Conservation (phyloP, 1,140 invertebrate species). For the Drusus annulatus region DNA sequence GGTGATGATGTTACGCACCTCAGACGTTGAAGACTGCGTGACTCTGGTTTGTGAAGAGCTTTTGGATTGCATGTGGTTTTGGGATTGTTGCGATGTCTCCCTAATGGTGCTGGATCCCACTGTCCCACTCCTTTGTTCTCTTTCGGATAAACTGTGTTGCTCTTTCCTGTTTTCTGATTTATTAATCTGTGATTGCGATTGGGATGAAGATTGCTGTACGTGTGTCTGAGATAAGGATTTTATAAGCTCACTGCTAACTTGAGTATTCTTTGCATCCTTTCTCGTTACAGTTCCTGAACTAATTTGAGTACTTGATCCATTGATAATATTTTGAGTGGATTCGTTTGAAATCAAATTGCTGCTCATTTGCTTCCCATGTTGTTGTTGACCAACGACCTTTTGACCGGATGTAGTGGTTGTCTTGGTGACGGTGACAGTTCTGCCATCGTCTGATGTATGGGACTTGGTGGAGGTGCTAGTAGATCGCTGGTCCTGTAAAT, state of each 20-base stretch:
- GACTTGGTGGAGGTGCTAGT: conserved; percentile 61
- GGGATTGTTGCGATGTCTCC: conserved; percentile 42
- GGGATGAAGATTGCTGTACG: conserved; percentile 26
- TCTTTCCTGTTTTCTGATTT: conserved; percentile 9
- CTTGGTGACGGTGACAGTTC: conserved; percentile 70
- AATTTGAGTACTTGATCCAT: conserved; percentile 44
- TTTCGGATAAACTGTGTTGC: conserved; percentile 20
- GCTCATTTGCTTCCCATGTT: conserved; percentile 44
- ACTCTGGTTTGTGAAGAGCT: conserved; percentile 48
- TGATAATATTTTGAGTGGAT: conserved; percentile 51
- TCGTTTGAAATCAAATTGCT: conserved; percentile 52
- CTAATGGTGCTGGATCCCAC: conserved; percentile 15
- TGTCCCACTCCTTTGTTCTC: conserved; percentile 20
- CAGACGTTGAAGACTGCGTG: conserved; percentile 38
- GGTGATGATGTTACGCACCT: conserved; percentile 49
- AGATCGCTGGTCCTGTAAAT: conserved; percentile 41
- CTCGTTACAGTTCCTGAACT: conserved; percentile 30
- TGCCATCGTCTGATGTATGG: conserved; percentile 71
- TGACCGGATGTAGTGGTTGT: conserved; percentile 63
- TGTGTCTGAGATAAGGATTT: conserved; percentile 42
- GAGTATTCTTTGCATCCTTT: conserved; percentile 45
- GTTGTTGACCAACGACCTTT: conserved; percentile 43
- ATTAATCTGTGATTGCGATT: conserved; percentile 19
- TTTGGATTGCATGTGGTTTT: conserved; percentile 45
- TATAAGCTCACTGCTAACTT: conserved; percentile 38